Evolutionary conservation across 2,888 invertebrate species (phyloP), one percentile per base, ranked within the genome.

Genomic region (Molorchus minor): DNA sequence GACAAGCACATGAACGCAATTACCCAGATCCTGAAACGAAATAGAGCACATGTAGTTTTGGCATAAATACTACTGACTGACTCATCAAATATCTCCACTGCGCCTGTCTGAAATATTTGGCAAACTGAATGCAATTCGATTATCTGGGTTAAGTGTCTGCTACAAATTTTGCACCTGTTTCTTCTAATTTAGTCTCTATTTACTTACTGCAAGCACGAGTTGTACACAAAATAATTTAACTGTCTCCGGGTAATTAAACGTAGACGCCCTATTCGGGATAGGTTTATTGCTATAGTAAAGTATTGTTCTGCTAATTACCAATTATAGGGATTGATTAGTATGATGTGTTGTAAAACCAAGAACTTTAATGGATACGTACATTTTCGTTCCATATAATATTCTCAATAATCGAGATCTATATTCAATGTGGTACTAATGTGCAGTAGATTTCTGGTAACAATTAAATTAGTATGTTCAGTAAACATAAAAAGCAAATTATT

Each of bases 231-330:
- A 56, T 60, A 25, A 60, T 60, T 60, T 40, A 60, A 56, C 46
- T 44, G 49, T 56, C 51, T 52, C 17, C 33, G 40, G 20, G 40
- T 60, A 60, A 60, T 60, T 60, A 56, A 56, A 33, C 20, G 46
- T 41, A 51, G 45, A 25, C 25, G 51, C 40, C 46, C 51, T 46
- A 55, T 55, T 55, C 44, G 45, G 38, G 45, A 16, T 10, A 7
- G 15, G 20, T 49, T 41, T 17, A 38, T 52, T 57, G 20, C 29
- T 3, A 2, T 19, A 35, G 19, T 35, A 46, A 47, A 13, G 15
- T 47, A 21, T 47, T 30, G n/a, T 45, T 45, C 45, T 45, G 30
- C 45, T 45, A 45, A 45, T n/a, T n/a, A n/a, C n/a, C n/a, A n/a
- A n/a, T n/a, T n/a, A n/a, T n/a, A n/a, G n/a, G n/a, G n/a, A n/a